Base-by-base conservation (phyloP, 2,113 vertebrate genomes). In the Pteropus alecto region DNA sequence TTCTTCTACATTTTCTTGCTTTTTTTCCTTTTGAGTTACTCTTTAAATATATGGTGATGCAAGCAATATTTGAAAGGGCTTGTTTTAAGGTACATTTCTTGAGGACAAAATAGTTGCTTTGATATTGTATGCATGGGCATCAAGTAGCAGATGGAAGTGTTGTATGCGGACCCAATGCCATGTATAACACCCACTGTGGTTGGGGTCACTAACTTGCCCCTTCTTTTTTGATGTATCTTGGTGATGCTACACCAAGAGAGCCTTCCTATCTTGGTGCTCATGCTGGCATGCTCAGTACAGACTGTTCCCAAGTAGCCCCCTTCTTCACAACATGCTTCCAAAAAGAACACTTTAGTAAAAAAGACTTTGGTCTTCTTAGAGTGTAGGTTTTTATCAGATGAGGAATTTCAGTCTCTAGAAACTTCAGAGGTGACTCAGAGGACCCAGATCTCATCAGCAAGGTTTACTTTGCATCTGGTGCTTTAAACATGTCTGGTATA, bases 351-450 rank as follows among this genome's bases (percentile, higher is more conserved):
- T 85, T 94, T 13, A 76, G 24, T 67, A 51, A 94, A 88, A 41
- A 94, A 84, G 71, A 65, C 22, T 87, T 92, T 84, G 48, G 43
- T 14, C 19, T 84, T 95, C 65, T 84, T 81, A 70, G 82, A 56
- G 24, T 86, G 81, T 77, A 93, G 61, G 26, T 95, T 92, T 95
- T 71, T 89, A 60, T 90, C 41, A 86, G 87, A 21, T 65, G 86
- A 89, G 30, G 61, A 96, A 89, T 83, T 92, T 82, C n/a, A 84
- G 33, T 28, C n/a, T 89, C 26, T 90, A 71, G 43, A 94, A 95
- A 88, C 30, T 84, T 88, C 7, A 73, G 41, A 94, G 10, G 7
- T 68, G 22, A 61, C 38, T 71, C 46, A 60, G 60, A 81, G 51
- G 65, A 70, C 10, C 35, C 41, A 89, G 54, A 68, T 51, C 38